These are phyloP conservation scores for Mimas tiliae DNA, from an alignment of 2,888 invertebrate genomes.

Conservation along the genomic window DNA sequence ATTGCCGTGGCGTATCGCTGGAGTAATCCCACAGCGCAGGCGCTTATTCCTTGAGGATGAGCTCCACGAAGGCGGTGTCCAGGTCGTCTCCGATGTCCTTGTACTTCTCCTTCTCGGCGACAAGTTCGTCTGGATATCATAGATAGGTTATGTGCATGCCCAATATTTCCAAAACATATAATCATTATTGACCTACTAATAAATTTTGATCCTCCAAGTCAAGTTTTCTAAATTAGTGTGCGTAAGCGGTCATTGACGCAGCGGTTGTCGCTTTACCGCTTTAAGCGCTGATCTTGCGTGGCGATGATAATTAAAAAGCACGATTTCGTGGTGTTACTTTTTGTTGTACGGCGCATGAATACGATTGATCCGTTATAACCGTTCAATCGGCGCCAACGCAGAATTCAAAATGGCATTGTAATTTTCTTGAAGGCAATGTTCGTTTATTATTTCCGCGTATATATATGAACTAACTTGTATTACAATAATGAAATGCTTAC, in stretches of 20 bases:
- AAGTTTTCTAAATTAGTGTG: conserved; percentile 64
- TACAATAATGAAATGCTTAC: conserved; percentile 63
- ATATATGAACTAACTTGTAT: conserved; percentile 49
- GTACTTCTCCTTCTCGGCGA: conserved; percentile 99
- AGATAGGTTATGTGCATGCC: conserved; percentile 41
- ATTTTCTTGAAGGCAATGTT: not conserved
- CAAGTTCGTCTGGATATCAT: conserved; percentile 92
- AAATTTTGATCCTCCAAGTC: conserved; percentile 57
- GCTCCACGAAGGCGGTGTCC: conserved; percentile 99
- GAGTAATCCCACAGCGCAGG: conserved; percentile 36
- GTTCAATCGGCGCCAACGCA: not conserved
- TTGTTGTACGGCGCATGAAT: not conserved
- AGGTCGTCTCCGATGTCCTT: conserved; percentile 99
- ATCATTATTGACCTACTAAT: conserved; percentile 30
- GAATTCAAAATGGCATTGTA: not conserved
- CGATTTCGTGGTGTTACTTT: not conserved
- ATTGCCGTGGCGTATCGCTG: conserved; percentile 35
- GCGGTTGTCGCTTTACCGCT: conserved; percentile 19
- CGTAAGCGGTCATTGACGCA: conserved; percentile 46
- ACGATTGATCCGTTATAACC: not conserved
- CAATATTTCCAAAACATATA: conserved; percentile 26
- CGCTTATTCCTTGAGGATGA: conserved; percentile 89
- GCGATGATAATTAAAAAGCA: conserved; percentile 1
- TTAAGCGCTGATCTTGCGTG: not conserved
- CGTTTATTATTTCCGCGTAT: not conserved